Percentiles rank a stretch among this genome's conserved stretches.
Conservation (phyloP, 1,140 invertebrate genomes). For the Trachymyrmex cornetzi region DNA sequence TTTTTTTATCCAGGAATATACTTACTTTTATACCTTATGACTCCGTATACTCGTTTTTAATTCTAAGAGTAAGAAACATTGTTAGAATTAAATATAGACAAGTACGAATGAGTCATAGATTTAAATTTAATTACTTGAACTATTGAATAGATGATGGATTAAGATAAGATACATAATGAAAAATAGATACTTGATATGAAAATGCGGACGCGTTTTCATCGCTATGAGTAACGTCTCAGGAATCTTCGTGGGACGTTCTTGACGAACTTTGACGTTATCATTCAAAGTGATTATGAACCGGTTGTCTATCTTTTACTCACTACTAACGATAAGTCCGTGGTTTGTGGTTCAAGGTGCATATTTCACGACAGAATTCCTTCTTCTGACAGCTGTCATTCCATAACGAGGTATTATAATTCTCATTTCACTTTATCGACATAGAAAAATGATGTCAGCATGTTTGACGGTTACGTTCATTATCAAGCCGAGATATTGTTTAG, state of each 20-base stretch:
- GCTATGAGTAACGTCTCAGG: constrained; percentile 1
- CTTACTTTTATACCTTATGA: no score
- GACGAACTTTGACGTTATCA: constrained; percentile 32
- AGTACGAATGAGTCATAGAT: neutral
- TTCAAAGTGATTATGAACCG: neutral
- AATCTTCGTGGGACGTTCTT: constrained; percentile 26
- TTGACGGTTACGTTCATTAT: neutral
- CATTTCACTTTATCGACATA: neutral
- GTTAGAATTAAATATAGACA: neutral
- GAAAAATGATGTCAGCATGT: neutral
- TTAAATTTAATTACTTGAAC: neutral
- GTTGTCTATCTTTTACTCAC: neutral
- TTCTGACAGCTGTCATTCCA: constrained; percentile 1
- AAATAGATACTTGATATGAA: neutral
- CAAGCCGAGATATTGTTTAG: neutral
- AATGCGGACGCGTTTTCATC: neutral
- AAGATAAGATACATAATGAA: neutral
- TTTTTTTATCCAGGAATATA: no score
- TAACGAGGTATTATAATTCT: neutral
- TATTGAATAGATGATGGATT: neutral
- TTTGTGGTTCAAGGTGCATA: constrained; percentile 36
- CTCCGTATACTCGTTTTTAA: no score
- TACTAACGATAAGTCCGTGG: neutral
- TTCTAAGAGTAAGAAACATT: neutral
- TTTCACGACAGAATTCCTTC: constrained; percentile 1